phyloP scores from a whole-genome alignment of 2,888 invertebrate genomes.

The Thymelicus lineola region DNA sequence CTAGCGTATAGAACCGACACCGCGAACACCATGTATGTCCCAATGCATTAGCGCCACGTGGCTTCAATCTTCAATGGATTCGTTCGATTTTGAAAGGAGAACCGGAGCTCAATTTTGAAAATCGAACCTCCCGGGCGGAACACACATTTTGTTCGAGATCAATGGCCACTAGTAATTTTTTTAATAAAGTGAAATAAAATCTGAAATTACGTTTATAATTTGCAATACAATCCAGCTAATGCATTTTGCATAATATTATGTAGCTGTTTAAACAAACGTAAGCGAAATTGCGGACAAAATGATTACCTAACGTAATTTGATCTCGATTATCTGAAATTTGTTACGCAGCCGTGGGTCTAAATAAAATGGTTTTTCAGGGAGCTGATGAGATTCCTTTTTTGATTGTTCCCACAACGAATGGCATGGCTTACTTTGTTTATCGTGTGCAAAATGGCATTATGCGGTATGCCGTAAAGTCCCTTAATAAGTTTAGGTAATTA shows the following conservation, averaged over 20 bases:
- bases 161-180: no score
- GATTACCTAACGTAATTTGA: not conserved
- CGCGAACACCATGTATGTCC: no score
- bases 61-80: no score
- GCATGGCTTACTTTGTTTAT: not conserved
- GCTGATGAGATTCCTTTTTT: not conserved
- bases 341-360: not conserved
- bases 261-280: not conserved
- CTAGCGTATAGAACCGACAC: no score
- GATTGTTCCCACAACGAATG: constrained; percentile 1
- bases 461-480: no score
- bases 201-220: not conserved
- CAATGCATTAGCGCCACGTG: no score
- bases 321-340: not conserved
- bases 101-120: no score
- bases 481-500: not conserved
- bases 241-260: not conserved
- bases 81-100: no score
- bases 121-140: no score
- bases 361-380: not conserved
- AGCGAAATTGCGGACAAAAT: not conserved
- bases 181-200: no score
- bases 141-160: no score
- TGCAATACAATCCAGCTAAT: not conserved
- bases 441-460: not conserved